Percentiles rank a stretch among this genome's conserved stretches.
phyloP scores from a whole-genome alignment of 2,888 invertebrate species.

The Rhingia rostrata region DNA sequence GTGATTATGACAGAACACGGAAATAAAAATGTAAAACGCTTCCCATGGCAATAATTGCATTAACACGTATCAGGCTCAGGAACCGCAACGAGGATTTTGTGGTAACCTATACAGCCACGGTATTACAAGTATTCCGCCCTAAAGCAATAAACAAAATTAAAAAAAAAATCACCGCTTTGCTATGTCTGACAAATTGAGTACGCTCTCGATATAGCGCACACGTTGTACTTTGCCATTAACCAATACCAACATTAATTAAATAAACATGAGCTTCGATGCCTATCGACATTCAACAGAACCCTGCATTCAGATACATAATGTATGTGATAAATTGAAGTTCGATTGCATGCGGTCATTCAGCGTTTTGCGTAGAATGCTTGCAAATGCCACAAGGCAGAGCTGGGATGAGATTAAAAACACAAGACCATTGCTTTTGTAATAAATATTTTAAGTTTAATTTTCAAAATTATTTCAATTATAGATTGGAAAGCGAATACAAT shows the following conservation, averaged over 20 bases:
- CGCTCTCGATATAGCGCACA: neutral
- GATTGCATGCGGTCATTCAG: constrained; percentile 1
- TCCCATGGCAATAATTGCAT: constrained; percentile 43
- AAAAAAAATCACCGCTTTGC: neutral
- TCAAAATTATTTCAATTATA: too few relatives aligned
- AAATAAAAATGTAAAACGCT: constrained; percentile 28
- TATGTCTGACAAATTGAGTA: constrained; percentile 23
- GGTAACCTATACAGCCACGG: constrained; percentile 17
- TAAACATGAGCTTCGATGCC: constrained; percentile 41
- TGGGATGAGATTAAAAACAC: neutral
- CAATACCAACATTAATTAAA: constrained; percentile 41
- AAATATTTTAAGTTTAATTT: constrained; percentile 7
- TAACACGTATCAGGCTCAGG: constrained; percentile 39
- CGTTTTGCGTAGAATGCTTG: neutral
- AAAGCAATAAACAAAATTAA: constrained; percentile 18
- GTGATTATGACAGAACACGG: constrained; percentile 3
- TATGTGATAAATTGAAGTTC: constrained; percentile 26
- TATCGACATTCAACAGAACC: neutral
- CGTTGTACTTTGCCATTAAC: constrained; percentile 3
- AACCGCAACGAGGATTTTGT: constrained; percentile 55
- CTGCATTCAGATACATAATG: neutral
- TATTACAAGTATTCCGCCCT: neutral
- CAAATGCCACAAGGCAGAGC: neutral
- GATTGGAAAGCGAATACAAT: too few relatives aligned
- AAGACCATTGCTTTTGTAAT: neutral